Conservation (phyloP, 2,797 vertebrate genomes). For the Molossus alvarezi region DNA sequence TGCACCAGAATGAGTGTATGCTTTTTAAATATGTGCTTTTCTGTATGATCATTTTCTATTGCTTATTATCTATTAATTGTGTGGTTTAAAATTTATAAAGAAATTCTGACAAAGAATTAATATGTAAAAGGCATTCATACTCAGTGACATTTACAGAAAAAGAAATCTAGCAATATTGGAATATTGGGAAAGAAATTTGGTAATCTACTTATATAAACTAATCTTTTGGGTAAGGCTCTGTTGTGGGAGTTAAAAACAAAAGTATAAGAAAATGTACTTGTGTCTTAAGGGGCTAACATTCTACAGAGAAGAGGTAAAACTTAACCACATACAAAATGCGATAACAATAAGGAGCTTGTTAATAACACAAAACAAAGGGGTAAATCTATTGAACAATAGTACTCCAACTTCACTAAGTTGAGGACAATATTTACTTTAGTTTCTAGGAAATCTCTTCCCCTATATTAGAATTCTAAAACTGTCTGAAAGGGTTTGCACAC, state of each 20-base stretch:
- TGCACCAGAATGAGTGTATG: not conserved
- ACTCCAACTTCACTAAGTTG: not conserved
- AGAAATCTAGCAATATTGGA: not conserved
- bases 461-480: not conserved
- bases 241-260: conserved; percentile 4
- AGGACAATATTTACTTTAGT: not conserved
- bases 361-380: conserved; percentile 14
- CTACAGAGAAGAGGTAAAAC: not conserved
- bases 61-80: conserved; percentile 17
- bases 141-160: not conserved
- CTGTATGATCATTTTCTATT: conserved; percentile 21
- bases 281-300: not conserved
- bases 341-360: not conserved
- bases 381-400: not conserved
- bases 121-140: not conserved
- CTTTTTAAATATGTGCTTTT: conserved; percentile 48
- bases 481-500: not conserved
- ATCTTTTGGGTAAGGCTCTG: not conserved
- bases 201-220: not conserved
- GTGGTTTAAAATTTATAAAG: conserved; percentile 23
- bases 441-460: not conserved
- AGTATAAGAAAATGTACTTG: not conserved
- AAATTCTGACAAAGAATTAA: conserved; percentile 23
- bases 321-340: not conserved
- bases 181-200: conserved; percentile 15